Evolutionary conservation across 2,888 invertebrate species (phyloP).

Genomic region (Mactromeris polynyma): DNA sequence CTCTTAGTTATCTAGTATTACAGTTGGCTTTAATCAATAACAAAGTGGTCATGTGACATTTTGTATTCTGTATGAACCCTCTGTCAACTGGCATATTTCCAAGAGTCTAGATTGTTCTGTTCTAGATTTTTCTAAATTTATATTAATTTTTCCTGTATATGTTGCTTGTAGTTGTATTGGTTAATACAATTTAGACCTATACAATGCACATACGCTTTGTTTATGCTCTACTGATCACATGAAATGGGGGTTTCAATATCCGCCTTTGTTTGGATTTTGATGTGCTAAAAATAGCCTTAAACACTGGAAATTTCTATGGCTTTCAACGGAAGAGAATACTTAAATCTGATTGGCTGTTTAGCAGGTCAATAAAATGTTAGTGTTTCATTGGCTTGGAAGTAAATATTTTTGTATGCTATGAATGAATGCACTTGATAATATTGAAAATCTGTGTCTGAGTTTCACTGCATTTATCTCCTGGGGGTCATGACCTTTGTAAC

Average conservation of each 20-base stretch:
- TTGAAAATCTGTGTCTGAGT: background rate
- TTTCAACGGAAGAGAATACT: background rate
- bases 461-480: background rate
- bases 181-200: background rate
- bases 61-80: conserved; percentile 35
- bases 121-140: conserved; percentile 4
- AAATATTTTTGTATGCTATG: conserved; percentile 15
- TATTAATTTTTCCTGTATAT: background rate
- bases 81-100: background rate
- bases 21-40: conserved; percentile 30
- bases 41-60: conserved; percentile 24
- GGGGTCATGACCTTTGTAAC: conserved; percentile 14
- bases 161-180: background rate
- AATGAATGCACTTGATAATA: background rate
- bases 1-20: background rate
- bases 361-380: conserved; percentile 24
- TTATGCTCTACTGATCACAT: background rate
- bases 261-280: conserved; percentile 25
- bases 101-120: background rate
- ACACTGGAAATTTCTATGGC: conserved; percentile 23
- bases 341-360: conserved; percentile 32
- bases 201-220: background rate
- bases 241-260: background rate
- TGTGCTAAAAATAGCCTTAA: background rate
- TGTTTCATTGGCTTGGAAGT: background rate